Conservation (phyloP, 2,113 vertebrate genomes). For the Phalacrocorax carbo region DNA sequence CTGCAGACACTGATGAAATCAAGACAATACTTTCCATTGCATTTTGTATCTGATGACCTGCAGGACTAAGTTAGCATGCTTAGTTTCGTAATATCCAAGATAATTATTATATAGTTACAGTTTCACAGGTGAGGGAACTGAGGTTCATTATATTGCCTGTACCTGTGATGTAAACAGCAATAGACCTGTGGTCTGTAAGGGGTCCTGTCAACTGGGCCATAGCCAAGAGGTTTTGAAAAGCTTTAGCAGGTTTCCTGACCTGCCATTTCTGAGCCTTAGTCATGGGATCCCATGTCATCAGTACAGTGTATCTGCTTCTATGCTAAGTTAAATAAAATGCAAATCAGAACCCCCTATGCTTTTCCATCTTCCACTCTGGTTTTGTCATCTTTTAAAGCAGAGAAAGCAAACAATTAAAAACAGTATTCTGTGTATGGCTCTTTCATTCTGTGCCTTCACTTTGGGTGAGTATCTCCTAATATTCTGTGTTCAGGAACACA, state of each 20-base stretch:
- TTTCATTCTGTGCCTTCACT: background rate
- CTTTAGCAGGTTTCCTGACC: background rate
- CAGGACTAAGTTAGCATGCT: background rate
- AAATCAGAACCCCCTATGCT: background rate
- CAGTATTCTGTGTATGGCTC: background rate
- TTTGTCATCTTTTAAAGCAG: background rate
- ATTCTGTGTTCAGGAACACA: background rate
- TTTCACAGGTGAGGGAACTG: background rate
- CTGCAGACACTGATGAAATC: background rate
- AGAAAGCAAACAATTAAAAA: background rate
- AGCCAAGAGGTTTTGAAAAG: background rate
- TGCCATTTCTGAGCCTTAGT: background rate
- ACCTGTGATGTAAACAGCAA: background rate
- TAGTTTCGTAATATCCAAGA: background rate
- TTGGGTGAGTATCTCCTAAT: background rate
- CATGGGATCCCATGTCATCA: background rate
- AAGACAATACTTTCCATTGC: background rate
- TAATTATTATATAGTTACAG: background rate
- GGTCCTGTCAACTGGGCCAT: background rate
- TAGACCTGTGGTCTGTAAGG: background rate
- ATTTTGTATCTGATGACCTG: background rate
- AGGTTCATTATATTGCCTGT: background rate
- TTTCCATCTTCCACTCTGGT: background rate
- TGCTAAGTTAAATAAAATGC: constrained; percentile 1
- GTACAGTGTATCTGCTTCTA: background rate